These are phyloP conservation scores for Allolobophora icterica DNA, from an alignment of 2,888 invertebrate genomes.

Conservation along the genomic window DNA sequence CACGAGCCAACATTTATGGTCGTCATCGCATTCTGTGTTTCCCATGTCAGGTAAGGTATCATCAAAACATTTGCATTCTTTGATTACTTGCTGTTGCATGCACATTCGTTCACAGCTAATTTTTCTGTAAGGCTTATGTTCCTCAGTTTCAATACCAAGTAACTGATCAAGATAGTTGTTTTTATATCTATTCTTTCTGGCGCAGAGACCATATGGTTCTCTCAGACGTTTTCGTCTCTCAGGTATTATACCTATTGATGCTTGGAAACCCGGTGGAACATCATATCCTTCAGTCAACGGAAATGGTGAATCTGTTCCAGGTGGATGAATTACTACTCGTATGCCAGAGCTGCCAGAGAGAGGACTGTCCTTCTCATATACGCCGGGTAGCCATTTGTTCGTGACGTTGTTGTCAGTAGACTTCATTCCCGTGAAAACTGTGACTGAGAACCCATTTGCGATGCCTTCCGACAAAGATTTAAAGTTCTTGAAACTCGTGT, in stretches of 20 bases:
- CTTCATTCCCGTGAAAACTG: not conserved
- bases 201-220: not conserved
- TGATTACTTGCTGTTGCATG: slow-evolving; percentile 1
- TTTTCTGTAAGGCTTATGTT: not conserved
- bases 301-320: not conserved
- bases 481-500: not conserved
- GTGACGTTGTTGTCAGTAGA: not conserved
- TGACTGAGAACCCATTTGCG: not conserved
- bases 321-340: not conserved
- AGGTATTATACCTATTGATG: not conserved
- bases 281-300: not conserved
- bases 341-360: not conserved
- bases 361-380: not conserved
- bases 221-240: not conserved
- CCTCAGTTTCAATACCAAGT: not conserved
- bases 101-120: not conserved
- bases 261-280: not conserved
- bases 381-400: not conserved
- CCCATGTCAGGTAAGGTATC: not conserved
- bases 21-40: not conserved
- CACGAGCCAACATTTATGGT: not conserved
- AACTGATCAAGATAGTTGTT: not conserved
- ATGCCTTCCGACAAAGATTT: slow-evolving; percentile 1
- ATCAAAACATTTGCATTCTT: not conserved
- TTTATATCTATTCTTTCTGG: not conserved